Evolutionary conservation across 2,888 invertebrate species (phyloP).

Genomic region (Lasioglossum morio): DNA sequence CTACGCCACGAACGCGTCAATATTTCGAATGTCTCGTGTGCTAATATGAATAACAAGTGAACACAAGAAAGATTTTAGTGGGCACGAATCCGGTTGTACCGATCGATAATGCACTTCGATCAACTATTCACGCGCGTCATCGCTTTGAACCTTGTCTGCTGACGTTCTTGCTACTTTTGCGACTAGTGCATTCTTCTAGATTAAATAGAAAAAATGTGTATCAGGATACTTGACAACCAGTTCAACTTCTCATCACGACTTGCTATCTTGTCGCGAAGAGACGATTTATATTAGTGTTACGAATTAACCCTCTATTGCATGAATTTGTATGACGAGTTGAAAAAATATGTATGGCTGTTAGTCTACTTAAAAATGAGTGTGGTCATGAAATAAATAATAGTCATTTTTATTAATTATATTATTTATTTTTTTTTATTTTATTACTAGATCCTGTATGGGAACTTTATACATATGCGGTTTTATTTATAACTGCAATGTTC

Average conservation of each 20-base stretch:
- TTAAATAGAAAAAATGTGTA: neutral
- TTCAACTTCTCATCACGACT: no score
- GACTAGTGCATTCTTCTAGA: neutral
- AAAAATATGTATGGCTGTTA: no score
- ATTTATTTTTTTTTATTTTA: no score
- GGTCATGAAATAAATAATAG: no score
- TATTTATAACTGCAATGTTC: no score
- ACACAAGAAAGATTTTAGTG: slow-evolving; percentile 82
- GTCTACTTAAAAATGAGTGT: no score
- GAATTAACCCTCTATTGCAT: no score
- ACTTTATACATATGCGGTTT: no score
- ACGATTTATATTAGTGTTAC: neutral
- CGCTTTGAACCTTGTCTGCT: slow-evolving; percentile 29
- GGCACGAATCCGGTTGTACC: slow-evolving; percentile 45
- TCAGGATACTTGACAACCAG: neutral
- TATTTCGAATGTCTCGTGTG: slow-evolving; percentile 75
- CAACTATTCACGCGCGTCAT: slow-evolving; percentile 44
- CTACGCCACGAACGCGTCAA: slow-evolving; percentile 66
- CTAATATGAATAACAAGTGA: slow-evolving; percentile 83
- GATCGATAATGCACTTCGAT: slow-evolving; percentile 62
- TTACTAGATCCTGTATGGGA: no score
- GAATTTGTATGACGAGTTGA: no score
- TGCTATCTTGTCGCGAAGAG: neutral
- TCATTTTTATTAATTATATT: no score
- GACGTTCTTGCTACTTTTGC: neutral